These are phyloP conservation scores for Drosophila novamexicana DNA, from an alignment of 1,140 invertebrate genomes.

Conservation along the genomic window DNA sequence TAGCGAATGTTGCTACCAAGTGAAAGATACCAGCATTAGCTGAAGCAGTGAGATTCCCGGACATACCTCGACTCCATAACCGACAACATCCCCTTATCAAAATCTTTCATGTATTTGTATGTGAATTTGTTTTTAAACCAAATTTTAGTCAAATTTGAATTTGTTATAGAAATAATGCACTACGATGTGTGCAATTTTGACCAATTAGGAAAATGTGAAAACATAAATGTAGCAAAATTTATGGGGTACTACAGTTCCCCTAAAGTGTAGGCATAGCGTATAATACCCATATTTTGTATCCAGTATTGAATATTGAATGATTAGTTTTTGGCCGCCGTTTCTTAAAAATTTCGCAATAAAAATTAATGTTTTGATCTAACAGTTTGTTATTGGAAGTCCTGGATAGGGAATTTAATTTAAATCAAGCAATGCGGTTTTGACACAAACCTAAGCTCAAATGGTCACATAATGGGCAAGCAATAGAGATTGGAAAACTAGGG, in stretches of 20 bases:
- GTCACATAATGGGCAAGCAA: too few species aligned
- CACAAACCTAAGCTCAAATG: too few species aligned
- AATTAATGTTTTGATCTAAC: slow-evolving; percentile 35
- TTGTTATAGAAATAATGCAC: slow-evolving; percentile 18
- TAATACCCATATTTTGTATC: slow-evolving; percentile 3
- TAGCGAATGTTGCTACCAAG: slow-evolving; percentile 42
- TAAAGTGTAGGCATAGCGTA: slow-evolving; percentile 13
- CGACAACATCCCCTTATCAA: slow-evolving; percentile 6
- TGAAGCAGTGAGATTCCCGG: slow-evolving; percentile 2
- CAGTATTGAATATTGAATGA: slow-evolving; percentile 6
- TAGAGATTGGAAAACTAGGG: too few species aligned
- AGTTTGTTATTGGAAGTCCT: too few species aligned
- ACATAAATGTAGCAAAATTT: slow-evolving; percentile 31
- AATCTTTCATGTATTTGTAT: slow-evolving; percentile 26
- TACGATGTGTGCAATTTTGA: background rate
- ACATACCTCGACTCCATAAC: slow-evolving; percentile 12
- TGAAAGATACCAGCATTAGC: slow-evolving; percentile 4
- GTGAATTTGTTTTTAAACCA: slow-evolving; percentile 25
- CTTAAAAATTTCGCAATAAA: slow-evolving; percentile 40
- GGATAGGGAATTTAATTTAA: too few species aligned
- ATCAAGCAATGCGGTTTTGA: too few species aligned
- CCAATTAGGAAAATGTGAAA: slow-evolving; percentile 20
- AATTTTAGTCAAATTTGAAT: slow-evolving; percentile 41
- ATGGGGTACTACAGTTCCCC: slow-evolving; percentile 2
- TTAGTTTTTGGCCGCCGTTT: slow-evolving; percentile 12